Percentiles rank a stretch among this genome's conserved stretches.
Evolutionary conservation across 2,113 vertebrate species (phyloP).

Genomic region (Colinus virginianus): DNA sequence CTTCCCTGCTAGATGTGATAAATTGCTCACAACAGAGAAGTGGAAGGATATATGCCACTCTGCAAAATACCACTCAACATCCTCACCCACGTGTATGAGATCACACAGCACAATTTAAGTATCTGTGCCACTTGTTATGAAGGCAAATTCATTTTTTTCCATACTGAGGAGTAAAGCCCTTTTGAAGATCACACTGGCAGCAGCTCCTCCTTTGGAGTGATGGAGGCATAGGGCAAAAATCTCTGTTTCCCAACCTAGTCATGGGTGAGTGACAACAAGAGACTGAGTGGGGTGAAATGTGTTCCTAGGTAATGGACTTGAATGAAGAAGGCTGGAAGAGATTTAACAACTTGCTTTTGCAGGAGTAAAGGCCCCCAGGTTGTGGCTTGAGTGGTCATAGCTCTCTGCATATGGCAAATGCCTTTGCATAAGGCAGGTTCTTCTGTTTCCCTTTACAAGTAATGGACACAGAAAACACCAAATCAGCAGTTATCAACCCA

Average conservation of each 20-base stretch:
- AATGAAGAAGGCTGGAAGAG: background rate
- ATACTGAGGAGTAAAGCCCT: background rate
- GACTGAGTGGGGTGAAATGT: fast-evolving
- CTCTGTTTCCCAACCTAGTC: slow-evolving; percentile 13
- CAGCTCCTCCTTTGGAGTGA: background rate
- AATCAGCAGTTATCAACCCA: background rate
- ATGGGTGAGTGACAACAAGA: background rate
- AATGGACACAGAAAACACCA: background rate
- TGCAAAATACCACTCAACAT: background rate
- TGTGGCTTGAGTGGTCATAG: background rate
- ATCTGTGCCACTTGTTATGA: background rate
- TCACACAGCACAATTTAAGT: background rate
- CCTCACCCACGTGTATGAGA: background rate
- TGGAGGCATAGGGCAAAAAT: background rate
- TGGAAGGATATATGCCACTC: background rate
- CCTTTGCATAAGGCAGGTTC: background rate
- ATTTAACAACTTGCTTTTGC: slow-evolving; percentile 5
- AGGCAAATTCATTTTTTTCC: background rate
- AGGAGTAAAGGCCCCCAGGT: background rate
- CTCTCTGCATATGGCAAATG: background rate
- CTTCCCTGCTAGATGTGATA: background rate
- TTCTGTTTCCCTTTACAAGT: background rate
- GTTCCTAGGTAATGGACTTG: background rate
- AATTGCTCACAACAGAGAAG: background rate
- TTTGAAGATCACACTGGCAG: background rate